Percentiles rank a stretch among this genome's conserved stretches.
Conservation (phyloP, 2,888 invertebrate species). For the Melanostoma scalare region DNA sequence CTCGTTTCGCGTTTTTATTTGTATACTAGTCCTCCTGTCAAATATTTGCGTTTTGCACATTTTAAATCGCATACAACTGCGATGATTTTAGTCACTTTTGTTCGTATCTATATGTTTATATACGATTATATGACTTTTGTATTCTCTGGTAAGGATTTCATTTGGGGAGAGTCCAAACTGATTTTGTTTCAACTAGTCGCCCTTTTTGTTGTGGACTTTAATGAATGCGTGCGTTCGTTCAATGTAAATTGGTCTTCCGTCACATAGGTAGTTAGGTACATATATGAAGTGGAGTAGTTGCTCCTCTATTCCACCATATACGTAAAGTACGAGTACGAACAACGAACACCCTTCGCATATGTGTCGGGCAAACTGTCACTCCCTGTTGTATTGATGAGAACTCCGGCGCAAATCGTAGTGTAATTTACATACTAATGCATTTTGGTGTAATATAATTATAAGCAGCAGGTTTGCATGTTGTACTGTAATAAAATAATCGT, state of each 20-base stretch:
- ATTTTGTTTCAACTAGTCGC: constrained; percentile 22
- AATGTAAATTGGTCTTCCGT: constrained; percentile 44
- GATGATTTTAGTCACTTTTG: background rate
- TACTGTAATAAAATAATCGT: constrained; percentile 68
- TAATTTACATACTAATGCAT: constrained; percentile 69
- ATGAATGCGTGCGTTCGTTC: constrained; percentile 32
- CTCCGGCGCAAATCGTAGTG: constrained; percentile 48
- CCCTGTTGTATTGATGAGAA: constrained; percentile 61
- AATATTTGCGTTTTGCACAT: constrained; percentile 63
- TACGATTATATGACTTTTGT: background rate
- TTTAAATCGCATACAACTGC: constrained; percentile 37
- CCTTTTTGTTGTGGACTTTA: constrained; percentile 11
- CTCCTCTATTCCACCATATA: background rate
- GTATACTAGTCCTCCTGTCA: constrained; percentile 49
- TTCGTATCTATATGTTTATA: background rate
- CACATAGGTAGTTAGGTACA: background rate
- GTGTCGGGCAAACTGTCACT: constrained; percentile 56
- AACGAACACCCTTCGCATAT: constrained; percentile 30
- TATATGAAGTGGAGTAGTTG: constrained; percentile 11
- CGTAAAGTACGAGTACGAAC: background rate
- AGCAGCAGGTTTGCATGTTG: constrained; percentile 66
- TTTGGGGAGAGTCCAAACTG: constrained; percentile 4
- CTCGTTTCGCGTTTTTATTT: constrained; percentile 43
- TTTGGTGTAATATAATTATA: constrained; percentile 59
- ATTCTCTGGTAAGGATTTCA: background rate